Evolutionary conservation across 2,888 invertebrate genomes (phyloP).

Genomic region (Horisme vitalbata): DNA sequence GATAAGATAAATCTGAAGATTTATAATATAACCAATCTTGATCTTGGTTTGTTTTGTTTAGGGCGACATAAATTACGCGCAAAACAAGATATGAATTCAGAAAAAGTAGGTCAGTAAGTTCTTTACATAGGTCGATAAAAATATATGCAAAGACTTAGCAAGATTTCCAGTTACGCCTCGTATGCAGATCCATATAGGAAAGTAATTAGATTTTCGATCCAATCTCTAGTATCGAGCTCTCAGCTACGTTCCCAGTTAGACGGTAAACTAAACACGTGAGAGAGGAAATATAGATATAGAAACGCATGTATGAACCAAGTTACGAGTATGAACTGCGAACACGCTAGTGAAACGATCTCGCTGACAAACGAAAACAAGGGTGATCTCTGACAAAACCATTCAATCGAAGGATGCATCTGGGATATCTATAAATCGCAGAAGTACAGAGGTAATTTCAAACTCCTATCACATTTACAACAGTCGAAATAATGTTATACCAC

Average conservation of each 20-base stretch:
- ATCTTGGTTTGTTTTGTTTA: too few relatives aligned
- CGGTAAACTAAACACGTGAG: slow-evolving; percentile 1
- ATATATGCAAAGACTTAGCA: not conserved
- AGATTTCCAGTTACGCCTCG: not conserved
- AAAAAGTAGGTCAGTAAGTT: not conserved
- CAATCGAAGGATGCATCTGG: too few relatives aligned
- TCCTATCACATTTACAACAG: too few relatives aligned
- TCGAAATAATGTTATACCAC: too few relatives aligned
- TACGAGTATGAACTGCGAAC: not conserved
- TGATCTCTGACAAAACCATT: too few relatives aligned
- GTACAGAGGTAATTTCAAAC: too few relatives aligned
- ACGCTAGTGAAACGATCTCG: too few relatives aligned
- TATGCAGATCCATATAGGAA: slow-evolving; percentile 28
- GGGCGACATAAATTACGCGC: too few relatives aligned
- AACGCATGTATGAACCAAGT: not conserved
- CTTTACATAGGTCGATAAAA: not conserved
- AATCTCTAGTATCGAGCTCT: slow-evolving; percentile 19
- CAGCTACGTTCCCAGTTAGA: slow-evolving; percentile 8
- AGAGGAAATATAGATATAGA: not conserved
- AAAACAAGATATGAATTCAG: not conserved
- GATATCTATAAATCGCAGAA: too few relatives aligned
- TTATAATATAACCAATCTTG: too few relatives aligned
- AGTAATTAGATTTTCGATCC: slow-evolving; percentile 32
- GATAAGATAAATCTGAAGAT: too few relatives aligned
- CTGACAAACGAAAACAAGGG: too few relatives aligned